Conservation (phyloP, 1,140 invertebrate genomes). For the Diprion similis region DNA sequence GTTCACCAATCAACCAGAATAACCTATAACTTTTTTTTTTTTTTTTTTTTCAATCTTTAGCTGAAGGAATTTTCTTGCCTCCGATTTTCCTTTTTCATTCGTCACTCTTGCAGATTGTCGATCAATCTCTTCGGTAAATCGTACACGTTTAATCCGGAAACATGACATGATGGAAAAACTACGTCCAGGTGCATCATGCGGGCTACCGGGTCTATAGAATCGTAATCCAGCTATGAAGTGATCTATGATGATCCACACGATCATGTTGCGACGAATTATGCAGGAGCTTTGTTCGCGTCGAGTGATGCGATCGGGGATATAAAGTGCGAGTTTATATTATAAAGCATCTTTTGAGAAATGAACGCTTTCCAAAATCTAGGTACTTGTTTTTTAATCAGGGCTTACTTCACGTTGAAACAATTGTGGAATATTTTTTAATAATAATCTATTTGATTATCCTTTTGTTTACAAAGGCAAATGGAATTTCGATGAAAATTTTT, state of each 20-base stretch:
- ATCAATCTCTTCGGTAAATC: not conserved
- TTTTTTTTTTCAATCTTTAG: too few species aligned
- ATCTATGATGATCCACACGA: not conserved
- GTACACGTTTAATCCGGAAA: not conserved
- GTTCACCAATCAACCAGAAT: not conserved
- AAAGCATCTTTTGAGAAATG: too few species aligned
- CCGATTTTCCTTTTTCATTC: not conserved
- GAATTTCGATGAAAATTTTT: too few species aligned
- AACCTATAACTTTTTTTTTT: too few species aligned
- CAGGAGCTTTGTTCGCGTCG: not conserved
- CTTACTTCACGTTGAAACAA: too few species aligned
- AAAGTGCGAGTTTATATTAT: too few species aligned
- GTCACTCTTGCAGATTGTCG: not conserved
- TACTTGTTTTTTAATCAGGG: too few species aligned
- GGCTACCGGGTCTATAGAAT: not conserved
- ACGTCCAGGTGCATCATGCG: not conserved
- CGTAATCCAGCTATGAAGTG: not conserved
- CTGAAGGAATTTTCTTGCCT: not conserved
- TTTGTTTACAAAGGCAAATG: too few species aligned
- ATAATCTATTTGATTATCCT: too few species aligned
- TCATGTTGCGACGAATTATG: not conserved
- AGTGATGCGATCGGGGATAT: not conserved
- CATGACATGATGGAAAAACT: not conserved
- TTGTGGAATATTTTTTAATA: too few species aligned
- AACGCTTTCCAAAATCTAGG: too few species aligned